These are phyloP conservation scores for Lacerta bilineata DNA, from an alignment of 2,797 vertebrate genomes.

Conservation along the genomic window DNA sequence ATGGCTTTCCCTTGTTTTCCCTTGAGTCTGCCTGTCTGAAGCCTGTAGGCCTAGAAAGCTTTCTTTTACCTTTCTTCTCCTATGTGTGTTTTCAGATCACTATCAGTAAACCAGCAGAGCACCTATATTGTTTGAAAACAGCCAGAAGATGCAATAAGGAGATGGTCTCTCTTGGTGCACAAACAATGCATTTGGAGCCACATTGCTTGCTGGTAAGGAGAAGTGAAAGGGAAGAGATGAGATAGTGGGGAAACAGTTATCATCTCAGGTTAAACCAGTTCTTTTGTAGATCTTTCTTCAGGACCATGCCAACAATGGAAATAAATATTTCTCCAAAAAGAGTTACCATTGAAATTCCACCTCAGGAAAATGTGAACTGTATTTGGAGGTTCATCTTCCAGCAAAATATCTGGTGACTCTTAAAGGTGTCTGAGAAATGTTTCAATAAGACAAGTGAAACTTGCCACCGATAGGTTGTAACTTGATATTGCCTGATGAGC, in stretches of 20 bases:
- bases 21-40: slow-evolving; percentile 94
- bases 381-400: background rate
- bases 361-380: background rate
- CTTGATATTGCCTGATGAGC: background rate
- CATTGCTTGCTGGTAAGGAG: background rate
- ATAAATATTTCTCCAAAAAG: too few species aligned
- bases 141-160: slow-evolving; percentile 75
- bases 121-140: slow-evolving; percentile 83
- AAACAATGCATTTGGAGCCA: slow-evolving; percentile 56
- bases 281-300: background rate
- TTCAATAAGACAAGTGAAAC: background rate
- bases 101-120: slow-evolving; percentile 87
- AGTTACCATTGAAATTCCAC: background rate
- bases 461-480: background rate
- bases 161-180: slow-evolving; percentile 75
- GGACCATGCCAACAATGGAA: too few species aligned
- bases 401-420: background rate
- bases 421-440: background rate
- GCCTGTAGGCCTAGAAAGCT: slow-evolving; percentile 88
- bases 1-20: slow-evolving; percentile 99
- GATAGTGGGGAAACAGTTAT: too few species aligned
- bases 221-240: background rate
- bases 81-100: slow-evolving; percentile 54
- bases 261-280: background rate
- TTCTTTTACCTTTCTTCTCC: slow-evolving; percentile 79